Evolutionary conservation across 1,140 invertebrate genomes (phyloP).

Genomic region (Aphelenchoides fujianensis): DNA sequence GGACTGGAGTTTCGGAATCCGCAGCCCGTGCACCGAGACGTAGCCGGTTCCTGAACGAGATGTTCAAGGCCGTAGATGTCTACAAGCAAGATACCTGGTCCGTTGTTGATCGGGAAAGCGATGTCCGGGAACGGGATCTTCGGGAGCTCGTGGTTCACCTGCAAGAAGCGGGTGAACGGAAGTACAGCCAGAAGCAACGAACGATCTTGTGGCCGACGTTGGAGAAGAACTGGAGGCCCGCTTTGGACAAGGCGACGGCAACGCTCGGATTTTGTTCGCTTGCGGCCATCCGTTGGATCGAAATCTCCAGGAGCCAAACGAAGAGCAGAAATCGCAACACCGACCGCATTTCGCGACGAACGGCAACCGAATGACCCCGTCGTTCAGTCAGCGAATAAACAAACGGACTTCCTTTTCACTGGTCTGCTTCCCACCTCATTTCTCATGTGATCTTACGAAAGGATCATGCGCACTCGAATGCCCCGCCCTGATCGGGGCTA

Average conservation of each 20-base stretch:
- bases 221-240: slow-evolving; percentile 44
- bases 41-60: slow-evolving; percentile 48
- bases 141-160: slow-evolving; percentile 55
- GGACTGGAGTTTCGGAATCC: slow-evolving; percentile 51
- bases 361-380: not conserved
- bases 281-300: not conserved
- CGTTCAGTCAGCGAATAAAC: not conserved
- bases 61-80: no score
- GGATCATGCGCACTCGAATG: no score
- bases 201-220: slow-evolving; percentile 50
- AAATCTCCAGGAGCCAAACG: not conserved
- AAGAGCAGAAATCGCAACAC: not conserved
- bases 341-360: not conserved
- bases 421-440: no score
- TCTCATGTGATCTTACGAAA: no score
- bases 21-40: slow-evolving; percentile 42
- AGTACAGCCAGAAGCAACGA: slow-evolving; percentile 5
- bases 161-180: not conserved
- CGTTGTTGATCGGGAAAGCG: slow-evolving; percentile 46
- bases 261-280: not conserved
- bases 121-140: slow-evolving; percentile 49
- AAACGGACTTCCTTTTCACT: not conserved
- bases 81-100: no score
- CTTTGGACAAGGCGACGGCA: slow-evolving; percentile 14
- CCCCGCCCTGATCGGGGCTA: no score